Base-by-base conservation (phyloP, 2,113 vertebrate species). In the Erythrocercus mccallii region DNA sequence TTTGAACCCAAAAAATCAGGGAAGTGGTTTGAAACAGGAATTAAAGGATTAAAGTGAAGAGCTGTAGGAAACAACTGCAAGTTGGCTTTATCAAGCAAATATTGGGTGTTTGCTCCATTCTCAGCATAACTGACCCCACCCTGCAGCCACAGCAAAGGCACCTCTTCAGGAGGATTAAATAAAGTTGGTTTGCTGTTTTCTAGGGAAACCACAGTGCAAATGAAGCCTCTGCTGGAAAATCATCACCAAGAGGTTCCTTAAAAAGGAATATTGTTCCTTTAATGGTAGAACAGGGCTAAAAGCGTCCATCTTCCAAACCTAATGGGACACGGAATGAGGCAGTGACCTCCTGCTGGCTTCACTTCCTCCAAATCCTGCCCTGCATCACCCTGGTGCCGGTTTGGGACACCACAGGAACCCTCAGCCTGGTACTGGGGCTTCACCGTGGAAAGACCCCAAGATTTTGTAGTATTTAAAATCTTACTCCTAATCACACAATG, bases 401-500 rank as follows among this genome's bases (percentile, higher is more conserved):
- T 3, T 76, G 74, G 70, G 69, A 51, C 73, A 54, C 25, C 3
- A 16, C 24, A 81, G 35, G 56, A 81, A 22, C 16, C 27, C 42
- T 23, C 60, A 74, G 30, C 38, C 35, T 14, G 1, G 0, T 8
- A 14, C 31, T 12, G 9, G 17, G 12, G 6, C 13, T 84, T 53
- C 1, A 20, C 33, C 76, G 31, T 7, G 44, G 14, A 19, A 73
- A 58, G 13, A 19, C 1, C 0, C 13, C 5, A 4, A 12, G 9
- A 15, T 37, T 56, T 56, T 42, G 5, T 48, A n/a, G 27, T 7
- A 20, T 30, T 48, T 45, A 4, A 44, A 56, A 12, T 33, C 28
- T 33, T 68, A 9, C 17, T 62, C 9, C 9, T 62, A 12, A 40
- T 35, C 21, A 5, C 1, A 12, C 12, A 28, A 38, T 20, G 19